phyloP scores from a whole-genome alignment of 64 coral and sea anemone species.

The Dendronephthya gigantea region DNA sequence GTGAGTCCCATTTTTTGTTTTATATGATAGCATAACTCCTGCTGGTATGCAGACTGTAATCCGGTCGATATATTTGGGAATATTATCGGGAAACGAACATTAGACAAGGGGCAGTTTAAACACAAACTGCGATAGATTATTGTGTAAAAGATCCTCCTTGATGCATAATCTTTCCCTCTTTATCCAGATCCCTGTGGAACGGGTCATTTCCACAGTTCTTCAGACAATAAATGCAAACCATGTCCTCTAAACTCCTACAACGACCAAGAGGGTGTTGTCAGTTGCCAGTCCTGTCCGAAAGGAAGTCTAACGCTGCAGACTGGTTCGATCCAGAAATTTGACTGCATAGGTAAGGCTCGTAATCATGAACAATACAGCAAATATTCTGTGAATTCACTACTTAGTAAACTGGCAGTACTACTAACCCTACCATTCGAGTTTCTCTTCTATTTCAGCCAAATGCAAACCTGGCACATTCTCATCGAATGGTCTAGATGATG shows the following conservation, averaged over 20 bases:
- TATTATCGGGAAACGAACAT: too few relatives aligned
- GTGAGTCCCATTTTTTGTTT: slow-evolving; percentile 12
- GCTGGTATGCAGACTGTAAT: too few relatives aligned
- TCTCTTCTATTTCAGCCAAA: slow-evolving; percentile 27
- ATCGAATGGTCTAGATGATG: slow-evolving; percentile 60
- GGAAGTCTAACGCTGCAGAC: background rate
- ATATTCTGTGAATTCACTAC: too few relatives aligned
- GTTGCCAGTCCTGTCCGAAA: background rate
- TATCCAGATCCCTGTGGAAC: background rate
- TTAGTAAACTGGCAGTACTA: too few relatives aligned
- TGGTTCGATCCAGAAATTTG: background rate
- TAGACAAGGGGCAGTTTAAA: too few relatives aligned
- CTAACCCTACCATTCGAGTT: background rate
- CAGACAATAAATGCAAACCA: background rate
- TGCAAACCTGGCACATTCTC: slow-evolving; percentile 62
- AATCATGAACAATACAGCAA: background rate
- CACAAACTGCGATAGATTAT: too few relatives aligned
- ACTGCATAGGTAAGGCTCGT: background rate
- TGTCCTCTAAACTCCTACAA: background rate
- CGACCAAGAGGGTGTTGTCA: background rate
- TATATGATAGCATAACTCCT: background rate
- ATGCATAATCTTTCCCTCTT: background rate
- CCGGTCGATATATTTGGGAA: too few relatives aligned
- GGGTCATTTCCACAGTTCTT: background rate
- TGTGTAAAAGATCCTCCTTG: too few relatives aligned